These are phyloP conservation scores for Parascotia fuliginaria DNA, from an alignment of 2,888 invertebrate species.

Conservation along the genomic window DNA sequence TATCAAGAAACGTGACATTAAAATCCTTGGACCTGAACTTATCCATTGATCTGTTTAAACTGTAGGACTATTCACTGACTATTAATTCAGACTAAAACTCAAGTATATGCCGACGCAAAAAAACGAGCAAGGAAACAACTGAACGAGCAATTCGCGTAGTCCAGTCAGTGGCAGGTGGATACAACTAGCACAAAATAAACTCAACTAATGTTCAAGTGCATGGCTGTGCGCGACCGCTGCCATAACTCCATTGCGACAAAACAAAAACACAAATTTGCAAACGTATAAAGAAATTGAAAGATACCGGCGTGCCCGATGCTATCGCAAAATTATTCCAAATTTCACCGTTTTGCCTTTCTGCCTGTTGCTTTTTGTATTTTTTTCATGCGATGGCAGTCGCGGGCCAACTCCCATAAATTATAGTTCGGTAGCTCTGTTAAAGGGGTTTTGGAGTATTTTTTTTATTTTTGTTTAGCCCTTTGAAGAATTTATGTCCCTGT, in stretches of 20 bases:
- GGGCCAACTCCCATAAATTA: slow-evolving; percentile 80
- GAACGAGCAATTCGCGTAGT: slow-evolving; percentile 22
- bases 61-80: slow-evolving; percentile 7
- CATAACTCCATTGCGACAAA: slow-evolving; percentile 65
- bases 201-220: slow-evolving; percentile 25
- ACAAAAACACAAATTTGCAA: slow-evolving; percentile 72
- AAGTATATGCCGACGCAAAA: slow-evolving; percentile 6
- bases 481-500: slow-evolving; percentile 85
- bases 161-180: slow-evolving; percentile 29
- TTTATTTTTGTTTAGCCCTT: slow-evolving; percentile 81
- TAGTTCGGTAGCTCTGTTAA: slow-evolving; percentile 85
- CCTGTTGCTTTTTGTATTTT: slow-evolving; percentile 64
- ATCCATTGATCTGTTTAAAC: neutral
- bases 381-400: slow-evolving; percentile 73
- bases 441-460: slow-evolving; percentile 70
- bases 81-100: slow-evolving; percentile 26
- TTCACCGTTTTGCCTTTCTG: slow-evolving; percentile 79
- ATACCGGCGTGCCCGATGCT: slow-evolving; percentile 79
- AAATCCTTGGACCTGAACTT: neutral
- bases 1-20: neutral
- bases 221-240: slow-evolving; percentile 30
- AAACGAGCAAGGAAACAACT: slow-evolving; percentile 14
- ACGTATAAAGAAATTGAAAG: slow-evolving; percentile 81
- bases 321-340: slow-evolving; percentile 85
- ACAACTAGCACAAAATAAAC: slow-evolving; percentile 32